Evolutionary conservation across 2,888 invertebrate species (phyloP).

Genomic region (Nebria brevicollis): DNA sequence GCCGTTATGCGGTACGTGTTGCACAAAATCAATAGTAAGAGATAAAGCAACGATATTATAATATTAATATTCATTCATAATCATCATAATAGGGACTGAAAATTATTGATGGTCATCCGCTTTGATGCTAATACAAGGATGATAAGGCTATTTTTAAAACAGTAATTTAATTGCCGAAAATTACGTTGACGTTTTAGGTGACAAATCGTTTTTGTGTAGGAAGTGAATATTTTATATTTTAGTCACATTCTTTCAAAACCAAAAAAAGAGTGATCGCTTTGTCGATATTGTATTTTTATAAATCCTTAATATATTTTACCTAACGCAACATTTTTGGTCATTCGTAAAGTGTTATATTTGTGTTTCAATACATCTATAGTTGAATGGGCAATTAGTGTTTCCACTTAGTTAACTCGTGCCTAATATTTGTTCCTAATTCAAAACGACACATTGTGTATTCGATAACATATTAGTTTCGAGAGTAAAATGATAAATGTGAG

Average conservation of each 20-base stretch:
- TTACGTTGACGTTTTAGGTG: neutral
- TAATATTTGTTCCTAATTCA: too few species aligned
- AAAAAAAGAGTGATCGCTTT: neutral
- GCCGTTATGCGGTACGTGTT: conserved; percentile 27
- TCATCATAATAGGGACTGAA: neutral
- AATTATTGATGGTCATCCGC: neutral
- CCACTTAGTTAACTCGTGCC: too few species aligned
- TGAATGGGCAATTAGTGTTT: too few species aligned
- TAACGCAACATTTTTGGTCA: neutral
- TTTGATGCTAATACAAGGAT: neutral
- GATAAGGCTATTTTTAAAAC: neutral
- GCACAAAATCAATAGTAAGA: conserved; percentile 24
- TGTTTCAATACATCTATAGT: too few species aligned
- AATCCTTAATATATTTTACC: neutral
- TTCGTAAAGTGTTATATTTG: neutral
- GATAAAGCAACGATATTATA: conserved; percentile 7
- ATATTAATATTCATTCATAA: conserved; percentile 16
- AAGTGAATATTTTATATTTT: neutral
- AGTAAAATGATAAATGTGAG: too few species aligned
- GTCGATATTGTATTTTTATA: neutral
- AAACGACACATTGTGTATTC: too few species aligned
- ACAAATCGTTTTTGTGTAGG: neutral
- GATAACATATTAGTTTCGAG: too few species aligned
- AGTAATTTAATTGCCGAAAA: neutral
- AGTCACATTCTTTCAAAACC: neutral